A percentile compares a stretch with the other conserved stretches of the same genome.
Evolutionary conservation across 2,888 invertebrate genomes (phyloP).

Genomic region (Hermodice carunculata): DNA sequence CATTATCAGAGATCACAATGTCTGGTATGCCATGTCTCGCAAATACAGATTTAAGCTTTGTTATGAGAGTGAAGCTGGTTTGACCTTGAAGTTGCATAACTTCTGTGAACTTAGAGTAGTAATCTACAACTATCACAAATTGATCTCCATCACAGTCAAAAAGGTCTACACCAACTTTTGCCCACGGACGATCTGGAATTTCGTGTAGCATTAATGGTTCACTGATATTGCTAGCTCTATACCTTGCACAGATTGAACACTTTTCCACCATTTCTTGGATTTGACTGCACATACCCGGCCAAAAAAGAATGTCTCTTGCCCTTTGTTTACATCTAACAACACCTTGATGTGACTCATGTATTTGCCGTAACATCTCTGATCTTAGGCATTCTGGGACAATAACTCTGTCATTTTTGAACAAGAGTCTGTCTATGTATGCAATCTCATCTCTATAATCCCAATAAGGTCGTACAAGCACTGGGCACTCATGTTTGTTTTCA

Average conservation of each 20-base stretch:
- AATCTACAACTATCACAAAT: slow-evolving; percentile 17
- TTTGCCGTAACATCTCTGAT: neutral
- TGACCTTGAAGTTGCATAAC: too few relatives aligned
- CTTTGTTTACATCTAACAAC: slow-evolving; percentile 1
- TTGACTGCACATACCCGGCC: slow-evolving; percentile 13
- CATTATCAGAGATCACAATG: slow-evolving; percentile 36
- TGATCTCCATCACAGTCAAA: slow-evolving; percentile 12
- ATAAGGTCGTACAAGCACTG: neutral
- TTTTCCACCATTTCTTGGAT: slow-evolving; percentile 4
- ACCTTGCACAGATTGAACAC: neutral
- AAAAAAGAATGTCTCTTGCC: slow-evolving; percentile 1
- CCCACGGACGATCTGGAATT: slow-evolving; percentile 17
- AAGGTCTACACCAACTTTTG: slow-evolving; percentile 14
- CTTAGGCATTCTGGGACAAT: slow-evolving; percentile 9
- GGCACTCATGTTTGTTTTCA: slow-evolving; percentile 4
- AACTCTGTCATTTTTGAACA: slow-evolving; percentile 8
- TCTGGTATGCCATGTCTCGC: slow-evolving; percentile 29
- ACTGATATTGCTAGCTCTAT: neutral
- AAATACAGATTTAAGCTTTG: slow-evolving; percentile 14
- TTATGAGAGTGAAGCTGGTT: neutral
- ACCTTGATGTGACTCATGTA: slow-evolving; percentile 10
- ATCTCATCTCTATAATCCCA: slow-evolving; percentile 17
- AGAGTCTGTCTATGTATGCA: slow-evolving; percentile 3
- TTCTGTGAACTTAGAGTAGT: slow-evolving; percentile 8
- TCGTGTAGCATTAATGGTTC: slow-evolving; percentile 16